These are phyloP conservation scores for Ophthalmolycus amberensis DNA, from an alignment of 2,113 vertebrate genomes.

Conservation along the genomic window DNA sequence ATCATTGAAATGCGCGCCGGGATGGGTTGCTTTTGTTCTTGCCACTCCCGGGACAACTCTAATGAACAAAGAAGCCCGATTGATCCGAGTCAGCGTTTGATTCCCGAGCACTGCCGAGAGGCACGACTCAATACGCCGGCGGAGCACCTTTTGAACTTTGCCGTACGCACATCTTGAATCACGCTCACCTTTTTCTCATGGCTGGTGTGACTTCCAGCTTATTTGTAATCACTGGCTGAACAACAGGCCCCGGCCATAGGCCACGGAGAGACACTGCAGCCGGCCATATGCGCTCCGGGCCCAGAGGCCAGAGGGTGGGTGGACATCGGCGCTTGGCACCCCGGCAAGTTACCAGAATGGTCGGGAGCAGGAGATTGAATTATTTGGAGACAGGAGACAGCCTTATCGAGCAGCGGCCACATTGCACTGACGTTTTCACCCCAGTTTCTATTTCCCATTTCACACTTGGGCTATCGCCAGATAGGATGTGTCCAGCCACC, in stretches of 20 bases:
- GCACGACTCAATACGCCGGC: constrained; percentile 33
- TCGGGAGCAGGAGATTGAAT: constrained; percentile 58
- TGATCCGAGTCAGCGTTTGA: constrained; percentile 28
- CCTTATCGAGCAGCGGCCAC: constrained; percentile 73
- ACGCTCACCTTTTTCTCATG: constrained; percentile 62
- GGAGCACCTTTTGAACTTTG: constrained; percentile 62
- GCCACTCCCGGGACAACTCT: constrained; percentile 52
- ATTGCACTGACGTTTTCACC: constrained; percentile 60
- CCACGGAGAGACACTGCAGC: constrained; percentile 54
- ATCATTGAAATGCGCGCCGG: constrained; percentile 55
- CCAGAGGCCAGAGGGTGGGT: constrained; percentile 38
- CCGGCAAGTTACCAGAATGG: constrained; percentile 38
- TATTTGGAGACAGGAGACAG: constrained; percentile 60
- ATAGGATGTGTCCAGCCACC: constrained; percentile 63
- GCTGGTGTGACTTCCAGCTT: constrained; percentile 67
- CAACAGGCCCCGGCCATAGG: constrained; percentile 70
- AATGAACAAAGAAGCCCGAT: constrained; percentile 63
- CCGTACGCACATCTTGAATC: constrained; percentile 67
- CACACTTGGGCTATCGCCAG: constrained; percentile 72
- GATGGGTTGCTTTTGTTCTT: constrained; percentile 49
- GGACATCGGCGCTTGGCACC: constrained; percentile 36
- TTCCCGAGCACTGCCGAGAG: not conserved
- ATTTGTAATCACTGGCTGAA: constrained; percentile 73
- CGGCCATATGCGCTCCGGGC: constrained; percentile 65
- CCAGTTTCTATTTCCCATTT: constrained; percentile 77